Percentiles rank a stretch among this genome's conserved stretches.
Conservation (phyloP, 1,140 invertebrate genomes). For the Drosophila watanabei region DNA sequence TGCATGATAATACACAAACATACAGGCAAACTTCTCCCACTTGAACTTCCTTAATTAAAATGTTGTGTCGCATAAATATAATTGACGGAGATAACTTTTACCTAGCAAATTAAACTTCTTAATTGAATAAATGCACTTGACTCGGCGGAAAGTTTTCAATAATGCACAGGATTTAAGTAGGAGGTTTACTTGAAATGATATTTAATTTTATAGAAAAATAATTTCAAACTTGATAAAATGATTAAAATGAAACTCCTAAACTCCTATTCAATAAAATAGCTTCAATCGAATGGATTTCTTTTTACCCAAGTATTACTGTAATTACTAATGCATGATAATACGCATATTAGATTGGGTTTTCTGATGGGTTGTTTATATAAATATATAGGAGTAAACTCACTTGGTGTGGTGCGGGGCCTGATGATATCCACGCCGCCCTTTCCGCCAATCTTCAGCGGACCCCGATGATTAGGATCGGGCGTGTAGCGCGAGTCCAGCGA, state of each 20-base stretch:
- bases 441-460: conserved; percentile 87
- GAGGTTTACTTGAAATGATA: neutral
- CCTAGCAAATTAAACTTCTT: neutral
- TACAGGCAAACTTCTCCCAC: conserved; percentile 18
- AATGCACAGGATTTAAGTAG: neutral
- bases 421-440: conserved; percentile 90
- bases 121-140: neutral
- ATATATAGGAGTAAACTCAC: conserved; percentile 86
- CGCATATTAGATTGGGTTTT: conserved; percentile 10
- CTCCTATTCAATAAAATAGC: neutral
- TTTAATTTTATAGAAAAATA: no score
- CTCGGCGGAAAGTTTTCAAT: neutral
- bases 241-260: neutral
- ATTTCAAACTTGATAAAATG: neutral
- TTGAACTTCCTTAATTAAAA: conserved; percentile 16
- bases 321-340: conserved; percentile 45
- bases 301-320: neutral
- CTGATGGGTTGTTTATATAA: neutral
- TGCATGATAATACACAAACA: conserved; percentile 31
- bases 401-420: conserved; percentile 89
- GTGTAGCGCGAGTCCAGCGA: conserved; percentile 91
- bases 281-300: neutral
- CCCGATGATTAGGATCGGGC: conserved; percentile 92
- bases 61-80: conserved; percentile 1
- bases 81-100: neutral